Evolutionary conservation across 2,888 invertebrate species (phyloP).

Genomic region (Perizoma flavofasciatum): DNA sequence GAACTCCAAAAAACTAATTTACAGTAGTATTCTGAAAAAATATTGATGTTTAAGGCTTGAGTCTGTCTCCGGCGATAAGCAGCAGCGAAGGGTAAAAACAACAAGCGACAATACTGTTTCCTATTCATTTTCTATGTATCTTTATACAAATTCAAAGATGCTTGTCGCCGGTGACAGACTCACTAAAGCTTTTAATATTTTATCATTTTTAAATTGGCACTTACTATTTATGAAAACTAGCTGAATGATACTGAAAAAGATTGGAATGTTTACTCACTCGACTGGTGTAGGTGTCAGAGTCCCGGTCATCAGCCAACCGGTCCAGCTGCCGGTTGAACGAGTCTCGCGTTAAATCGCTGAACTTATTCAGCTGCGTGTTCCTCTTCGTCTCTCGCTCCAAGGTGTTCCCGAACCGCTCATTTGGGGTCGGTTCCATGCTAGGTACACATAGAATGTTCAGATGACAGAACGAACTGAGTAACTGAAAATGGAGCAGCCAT

Average conservation of each 20-base stretch:
- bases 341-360: conserved; percentile 70
- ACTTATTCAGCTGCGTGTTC: conserved; percentile 85
- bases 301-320: conserved; percentile 70
- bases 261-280: conserved; percentile 56
- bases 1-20: no score
- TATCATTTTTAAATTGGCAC: no score
- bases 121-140: no score
- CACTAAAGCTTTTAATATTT: no score
- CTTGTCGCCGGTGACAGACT: no score
- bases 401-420: conserved; percentile 84
- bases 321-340: conserved; percentile 76
- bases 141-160: no score
- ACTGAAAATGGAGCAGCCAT: no score
- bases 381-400: conserved; percentile 85
- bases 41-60: no score
- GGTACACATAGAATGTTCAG: conserved; percentile 40
- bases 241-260: not conserved
- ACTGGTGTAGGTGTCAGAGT: conserved; percentile 71
- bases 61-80: no score
- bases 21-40: not conserved
- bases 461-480: conserved; percentile 6
- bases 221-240: no score
- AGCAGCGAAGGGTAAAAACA: no score
- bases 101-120: no score
- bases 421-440: conserved; percentile 88